phyloP scores from a whole-genome alignment of 2,888 invertebrate species.

The Arge pagana region DNA sequence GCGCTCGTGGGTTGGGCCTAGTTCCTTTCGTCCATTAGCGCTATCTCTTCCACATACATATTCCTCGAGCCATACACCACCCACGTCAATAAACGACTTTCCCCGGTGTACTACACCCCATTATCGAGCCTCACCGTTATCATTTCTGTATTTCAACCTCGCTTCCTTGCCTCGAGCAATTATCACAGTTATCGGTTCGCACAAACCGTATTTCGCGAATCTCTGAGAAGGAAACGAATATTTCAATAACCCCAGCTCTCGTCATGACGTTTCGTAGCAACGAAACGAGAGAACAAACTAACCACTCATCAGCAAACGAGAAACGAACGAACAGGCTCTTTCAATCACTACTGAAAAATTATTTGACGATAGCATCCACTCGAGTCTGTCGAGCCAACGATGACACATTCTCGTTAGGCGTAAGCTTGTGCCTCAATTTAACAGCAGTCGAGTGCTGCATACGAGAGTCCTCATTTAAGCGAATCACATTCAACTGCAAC shows the following conservation, averaged over 20 bases:
- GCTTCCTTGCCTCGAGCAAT: background rate
- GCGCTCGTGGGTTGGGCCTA: background rate
- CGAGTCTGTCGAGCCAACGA: conserved; percentile 20
- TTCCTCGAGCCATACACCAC: conserved; percentile 12
- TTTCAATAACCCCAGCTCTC: too few relatives aligned
- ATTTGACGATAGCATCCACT: conserved; percentile 22
- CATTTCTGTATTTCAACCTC: background rate
- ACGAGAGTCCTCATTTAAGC: too few relatives aligned
- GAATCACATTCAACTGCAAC: too few relatives aligned
- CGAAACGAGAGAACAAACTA: conserved; percentile 12
- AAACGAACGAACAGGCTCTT: conserved; percentile 25
- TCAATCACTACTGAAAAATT: conserved; percentile 24
- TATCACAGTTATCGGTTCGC: background rate
- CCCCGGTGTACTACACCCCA: background rate
- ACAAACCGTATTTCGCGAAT: background rate
- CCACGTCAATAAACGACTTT: conserved; percentile 13
- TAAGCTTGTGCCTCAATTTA: conserved; percentile 26
- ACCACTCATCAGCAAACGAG: conserved; percentile 30
- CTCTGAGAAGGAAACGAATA: background rate
- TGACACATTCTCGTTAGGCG: conserved; percentile 27
- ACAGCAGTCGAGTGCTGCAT: conserved; percentile 23
- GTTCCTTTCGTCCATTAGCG: conserved; percentile 15
- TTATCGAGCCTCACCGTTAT: too few relatives aligned
- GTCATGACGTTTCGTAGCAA: too few relatives aligned
- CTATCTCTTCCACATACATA: conserved; percentile 16